Conservation (phyloP, 2,113 vertebrate species). For the Camelus bactrianus region DNA sequence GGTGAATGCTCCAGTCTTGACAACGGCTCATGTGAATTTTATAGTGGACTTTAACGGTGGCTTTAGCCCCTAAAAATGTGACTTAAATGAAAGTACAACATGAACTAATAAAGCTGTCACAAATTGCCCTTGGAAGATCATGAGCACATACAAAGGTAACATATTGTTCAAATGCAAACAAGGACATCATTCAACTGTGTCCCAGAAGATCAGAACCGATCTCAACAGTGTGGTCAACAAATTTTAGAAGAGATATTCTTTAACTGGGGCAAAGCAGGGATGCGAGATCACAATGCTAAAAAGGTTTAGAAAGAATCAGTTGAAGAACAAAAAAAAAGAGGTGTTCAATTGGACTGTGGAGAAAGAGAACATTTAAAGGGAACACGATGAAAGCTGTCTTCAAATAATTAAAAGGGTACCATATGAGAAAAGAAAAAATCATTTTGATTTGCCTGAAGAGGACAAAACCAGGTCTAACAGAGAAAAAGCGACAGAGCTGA, state of each 20-base stretch:
- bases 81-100: background rate
- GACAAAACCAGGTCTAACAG: background rate
- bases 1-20: background rate
- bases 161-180: background rate
- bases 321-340: background rate
- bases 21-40: background rate
- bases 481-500: background rate
- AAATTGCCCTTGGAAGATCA: background rate
- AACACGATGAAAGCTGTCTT: background rate
- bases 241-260: background rate
- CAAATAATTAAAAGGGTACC: background rate
- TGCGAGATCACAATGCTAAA: background rate
- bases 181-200: background rate
- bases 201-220: background rate
- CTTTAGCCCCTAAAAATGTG: background rate
- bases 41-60: background rate
- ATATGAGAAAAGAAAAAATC: background rate
- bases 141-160: background rate
- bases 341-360: background rate
- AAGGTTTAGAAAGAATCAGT: background rate
- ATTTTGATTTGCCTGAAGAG: background rate
- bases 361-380: background rate
- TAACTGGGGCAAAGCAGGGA: background rate
- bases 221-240: background rate
- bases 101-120: background rate